A percentile compares a stretch with the other conserved stretches of the same genome.
Evolutionary conservation across 2,113 vertebrate genomes (phyloP).

Genomic region (Merops nubicus): DNA sequence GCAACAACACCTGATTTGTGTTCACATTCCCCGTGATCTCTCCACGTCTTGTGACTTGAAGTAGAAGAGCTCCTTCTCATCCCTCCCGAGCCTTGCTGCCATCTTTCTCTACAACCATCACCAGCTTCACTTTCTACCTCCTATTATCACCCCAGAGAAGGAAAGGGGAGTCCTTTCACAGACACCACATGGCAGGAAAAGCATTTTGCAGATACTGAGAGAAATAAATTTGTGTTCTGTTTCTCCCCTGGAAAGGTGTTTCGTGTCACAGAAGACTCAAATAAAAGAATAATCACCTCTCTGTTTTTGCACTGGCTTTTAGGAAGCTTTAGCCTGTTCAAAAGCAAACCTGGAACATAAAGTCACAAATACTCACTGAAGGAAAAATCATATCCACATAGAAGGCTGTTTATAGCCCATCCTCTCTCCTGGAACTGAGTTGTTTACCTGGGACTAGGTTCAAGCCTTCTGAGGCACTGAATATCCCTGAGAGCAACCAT

Average conservation of each 20-base stretch:
- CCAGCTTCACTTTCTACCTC: not conserved
- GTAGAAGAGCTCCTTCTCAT: not conserved
- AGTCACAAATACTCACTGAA: not conserved
- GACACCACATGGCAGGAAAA: accelerated
- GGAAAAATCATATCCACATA: not conserved
- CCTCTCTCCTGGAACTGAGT: not conserved
- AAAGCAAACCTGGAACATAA: not conserved
- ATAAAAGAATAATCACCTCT: not conserved
- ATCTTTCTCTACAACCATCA: not conserved
- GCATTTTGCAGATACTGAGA: not conserved
- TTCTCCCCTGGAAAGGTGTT: not conserved
- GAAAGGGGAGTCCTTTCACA: not conserved
- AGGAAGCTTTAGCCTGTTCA: not conserved
- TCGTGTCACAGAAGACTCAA: not conserved
- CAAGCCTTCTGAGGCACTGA: not conserved
- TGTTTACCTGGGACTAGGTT: slow-evolving; percentile 13
- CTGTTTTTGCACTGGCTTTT: not conserved
- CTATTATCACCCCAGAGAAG: not conserved
- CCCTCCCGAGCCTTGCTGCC: not conserved
- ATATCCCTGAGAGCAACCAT: not conserved
- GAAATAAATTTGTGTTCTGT: accelerated
- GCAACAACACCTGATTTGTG: not conserved
- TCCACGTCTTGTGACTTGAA: accelerated
- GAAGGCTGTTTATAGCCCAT: not conserved
- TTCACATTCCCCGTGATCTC: not conserved